These are phyloP conservation scores for Miichthys miiuy DNA, from an alignment of 2,797 vertebrate genomes.

Conservation along the genomic window DNA sequence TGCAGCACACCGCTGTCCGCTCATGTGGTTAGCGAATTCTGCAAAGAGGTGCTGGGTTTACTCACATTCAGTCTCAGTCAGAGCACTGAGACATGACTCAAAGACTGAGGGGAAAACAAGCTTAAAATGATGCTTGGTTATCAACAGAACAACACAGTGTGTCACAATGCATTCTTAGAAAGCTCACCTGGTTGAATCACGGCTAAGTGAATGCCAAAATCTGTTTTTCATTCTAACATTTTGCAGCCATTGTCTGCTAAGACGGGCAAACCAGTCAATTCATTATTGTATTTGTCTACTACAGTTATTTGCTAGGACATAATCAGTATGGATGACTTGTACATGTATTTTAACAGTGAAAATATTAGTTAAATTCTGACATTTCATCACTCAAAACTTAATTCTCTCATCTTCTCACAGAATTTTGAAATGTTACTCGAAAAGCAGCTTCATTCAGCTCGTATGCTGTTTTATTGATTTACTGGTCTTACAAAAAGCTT, in stretches of 20 bases:
- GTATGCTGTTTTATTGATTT: not conserved
- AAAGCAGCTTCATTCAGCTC: not conserved
- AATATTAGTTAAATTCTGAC: not conserved
- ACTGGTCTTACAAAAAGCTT: conserved; percentile 9
- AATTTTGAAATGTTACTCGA: not conserved
- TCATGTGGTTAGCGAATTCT: conserved; percentile 49
- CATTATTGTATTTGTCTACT: not conserved
- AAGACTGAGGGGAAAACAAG: conserved; percentile 14
- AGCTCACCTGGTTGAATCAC: conserved; percentile 16
- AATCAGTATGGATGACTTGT: not conserved
- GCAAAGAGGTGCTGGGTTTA: conserved; percentile 19
- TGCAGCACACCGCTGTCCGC: conserved; percentile 41
- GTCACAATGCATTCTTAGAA: not conserved
- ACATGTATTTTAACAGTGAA: not conserved
- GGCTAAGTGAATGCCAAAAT: not conserved
- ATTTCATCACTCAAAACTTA: not conserved
- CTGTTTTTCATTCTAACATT: not conserved
- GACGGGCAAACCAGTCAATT: not conserved
- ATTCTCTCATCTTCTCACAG: not conserved
- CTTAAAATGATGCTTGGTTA: not conserved
- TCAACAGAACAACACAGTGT: not conserved
- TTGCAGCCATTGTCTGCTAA: not conserved
- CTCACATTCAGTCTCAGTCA: conserved; percentile 19
- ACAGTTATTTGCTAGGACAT: not conserved
- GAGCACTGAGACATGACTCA: conserved; percentile 19